Conservation (phyloP, 2,113 vertebrate genomes). For the Alligator mississippiensis region DNA sequence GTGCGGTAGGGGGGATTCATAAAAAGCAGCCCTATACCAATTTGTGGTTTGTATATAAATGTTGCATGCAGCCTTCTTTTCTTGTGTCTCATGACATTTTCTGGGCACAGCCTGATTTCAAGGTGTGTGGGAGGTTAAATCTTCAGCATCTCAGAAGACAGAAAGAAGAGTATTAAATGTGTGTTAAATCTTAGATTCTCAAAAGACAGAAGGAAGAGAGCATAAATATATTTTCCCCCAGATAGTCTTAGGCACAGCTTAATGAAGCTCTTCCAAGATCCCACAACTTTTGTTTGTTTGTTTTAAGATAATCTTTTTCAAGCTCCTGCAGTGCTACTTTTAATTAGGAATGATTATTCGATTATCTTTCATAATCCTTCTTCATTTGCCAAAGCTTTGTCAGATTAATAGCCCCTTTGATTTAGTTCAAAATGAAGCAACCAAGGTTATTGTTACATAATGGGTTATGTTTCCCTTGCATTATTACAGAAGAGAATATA, state of each 20-base stretch:
- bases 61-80: background rate
- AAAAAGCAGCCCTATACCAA: background rate
- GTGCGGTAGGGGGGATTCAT: background rate
- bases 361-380: slow-evolving; percentile 3
- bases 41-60: background rate
- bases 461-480: background rate
- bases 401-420: background rate
- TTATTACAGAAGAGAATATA: background rate
- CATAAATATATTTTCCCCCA: background rate
- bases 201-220: background rate
- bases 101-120: background rate
- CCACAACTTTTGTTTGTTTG: background rate
- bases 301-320: slow-evolving; percentile 4
- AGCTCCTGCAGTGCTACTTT: background rate
- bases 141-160: background rate
- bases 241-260: background rate
- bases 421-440: slow-evolving; percentile 14
- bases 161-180: no score
- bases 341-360: slow-evolving; percentile 6
- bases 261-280: background rate
- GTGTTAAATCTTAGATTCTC: no score
- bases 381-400: slow-evolving; percentile 3
- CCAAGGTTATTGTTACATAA: background rate
- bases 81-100: background rate
- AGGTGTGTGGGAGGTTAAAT: background rate